These are phyloP conservation scores for Asteroscopus sphinx DNA, from an alignment of 2,888 invertebrate species.

Conservation along the genomic window DNA sequence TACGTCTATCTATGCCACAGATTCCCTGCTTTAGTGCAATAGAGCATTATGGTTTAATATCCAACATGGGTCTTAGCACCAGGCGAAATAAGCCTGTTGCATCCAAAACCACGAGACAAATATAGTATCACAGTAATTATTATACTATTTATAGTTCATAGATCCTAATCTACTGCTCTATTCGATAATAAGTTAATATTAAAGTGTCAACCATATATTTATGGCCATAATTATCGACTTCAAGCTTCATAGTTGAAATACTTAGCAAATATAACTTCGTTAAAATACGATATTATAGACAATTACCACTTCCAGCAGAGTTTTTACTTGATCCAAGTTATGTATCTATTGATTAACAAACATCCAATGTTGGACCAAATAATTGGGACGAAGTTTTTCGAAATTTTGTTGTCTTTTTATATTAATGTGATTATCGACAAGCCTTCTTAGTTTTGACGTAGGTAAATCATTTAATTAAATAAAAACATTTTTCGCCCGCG, in stretches of 20 bases:
- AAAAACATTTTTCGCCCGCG: neutral
- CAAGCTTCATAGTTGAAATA: conserved; percentile 43
- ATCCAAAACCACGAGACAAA: neutral
- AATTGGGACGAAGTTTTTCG: conserved; percentile 28
- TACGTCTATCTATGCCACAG: too few relatives aligned
- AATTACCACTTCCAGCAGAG: conserved; percentile 56
- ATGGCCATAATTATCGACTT: conserved; percentile 43
- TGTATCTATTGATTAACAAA: conserved; percentile 44
- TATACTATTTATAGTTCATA: conserved; percentile 3
- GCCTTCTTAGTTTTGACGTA: conserved; percentile 14
- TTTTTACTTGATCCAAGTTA: conserved; percentile 38
- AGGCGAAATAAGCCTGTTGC: neutral
- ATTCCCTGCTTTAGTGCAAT: too few relatives aligned
- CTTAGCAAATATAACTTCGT: conserved; percentile 48
- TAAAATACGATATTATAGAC: conserved; percentile 61
- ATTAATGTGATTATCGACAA: conserved; percentile 5
- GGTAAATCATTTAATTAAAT: conserved; percentile 14
- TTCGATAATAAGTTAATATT: conserved; percentile 24
- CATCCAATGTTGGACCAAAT: conserved; percentile 34
- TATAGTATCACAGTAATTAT: conserved; percentile 6
- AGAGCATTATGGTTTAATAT: too few relatives aligned
- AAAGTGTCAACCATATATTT: conserved; percentile 19
- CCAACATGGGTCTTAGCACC: neutral
- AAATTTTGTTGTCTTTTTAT: conserved; percentile 13
- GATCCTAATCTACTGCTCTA: conserved; percentile 15